Percentiles rank a stretch among this genome's conserved stretches.
Conservation (phyloP, 1,140 invertebrate species). For the Mizuhopecten yessoensis region DNA sequence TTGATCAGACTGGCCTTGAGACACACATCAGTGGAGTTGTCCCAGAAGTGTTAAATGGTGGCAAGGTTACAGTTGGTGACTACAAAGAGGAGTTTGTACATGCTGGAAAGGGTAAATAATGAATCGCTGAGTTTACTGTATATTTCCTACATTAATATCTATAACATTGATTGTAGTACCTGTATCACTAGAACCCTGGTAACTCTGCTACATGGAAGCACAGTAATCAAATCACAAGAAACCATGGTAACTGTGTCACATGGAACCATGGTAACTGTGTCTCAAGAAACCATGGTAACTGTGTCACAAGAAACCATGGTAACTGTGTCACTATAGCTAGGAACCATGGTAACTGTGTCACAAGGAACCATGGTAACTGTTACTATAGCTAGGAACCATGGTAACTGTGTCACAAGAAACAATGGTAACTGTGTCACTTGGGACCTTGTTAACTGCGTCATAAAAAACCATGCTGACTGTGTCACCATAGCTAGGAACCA, state of each 20-base stretch:
- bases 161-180: neutral
- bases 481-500: neutral
- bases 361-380: neutral
- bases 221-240: no score
- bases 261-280: no score
- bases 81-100: conserved; percentile 92
- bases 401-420: no score
- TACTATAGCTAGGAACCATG: neutral
- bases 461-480: neutral
- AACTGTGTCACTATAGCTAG: neutral
- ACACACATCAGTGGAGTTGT: conserved; percentile 91
- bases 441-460: no score
- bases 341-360: neutral
- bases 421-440: neutral
- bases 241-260: no score
- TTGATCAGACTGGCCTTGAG: conserved; percentile 91
- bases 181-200: no score
- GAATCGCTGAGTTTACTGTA: no score
- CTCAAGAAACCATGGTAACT: neutral
- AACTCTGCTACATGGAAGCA: no score
- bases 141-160: no score
- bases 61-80: conserved; percentile 89
- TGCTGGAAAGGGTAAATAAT: conserved; percentile 85
- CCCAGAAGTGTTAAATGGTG: conserved; percentile 87
- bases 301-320: neutral